phyloP scores from a whole-genome alignment of 2,113 vertebrate genomes.

The Paramormyrops kingsleyae region DNA sequence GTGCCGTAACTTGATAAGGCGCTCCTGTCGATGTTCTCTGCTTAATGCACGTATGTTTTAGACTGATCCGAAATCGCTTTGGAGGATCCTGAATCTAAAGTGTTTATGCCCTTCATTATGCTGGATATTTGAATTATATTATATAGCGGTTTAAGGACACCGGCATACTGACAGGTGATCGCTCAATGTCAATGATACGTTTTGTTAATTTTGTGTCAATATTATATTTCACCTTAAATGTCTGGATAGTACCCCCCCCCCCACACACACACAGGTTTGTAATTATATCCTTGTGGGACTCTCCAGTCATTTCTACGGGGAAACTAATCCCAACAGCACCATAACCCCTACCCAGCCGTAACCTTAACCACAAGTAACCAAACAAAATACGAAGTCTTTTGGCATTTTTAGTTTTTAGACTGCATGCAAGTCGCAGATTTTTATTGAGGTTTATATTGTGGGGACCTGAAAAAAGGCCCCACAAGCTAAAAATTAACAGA shows the following conservation, averaged over 20 bases:
- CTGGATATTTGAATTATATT: neutral
- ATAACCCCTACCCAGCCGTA: neutral
- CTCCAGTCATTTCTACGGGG: too few relatives aligned
- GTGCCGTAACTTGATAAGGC: neutral
- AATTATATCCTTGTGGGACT: neutral
- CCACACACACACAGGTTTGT: neutral
- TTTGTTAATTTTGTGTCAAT: neutral
- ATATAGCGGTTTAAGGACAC: neutral
- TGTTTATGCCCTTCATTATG: neutral
- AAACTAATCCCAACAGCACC: too few relatives aligned
- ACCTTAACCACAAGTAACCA: too few relatives aligned
- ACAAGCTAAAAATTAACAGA: too few relatives aligned
- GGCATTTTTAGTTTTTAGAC: too few relatives aligned
- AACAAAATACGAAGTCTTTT: too few relatives aligned
- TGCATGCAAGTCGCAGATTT: too few relatives aligned
- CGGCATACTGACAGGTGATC: neutral
- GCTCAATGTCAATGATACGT: neutral
- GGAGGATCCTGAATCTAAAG: neutral
- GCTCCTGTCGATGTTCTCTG: neutral
- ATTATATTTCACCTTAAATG: neutral
- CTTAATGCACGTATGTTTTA: neutral
- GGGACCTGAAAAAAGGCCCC: neutral
- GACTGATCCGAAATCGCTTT: neutral
- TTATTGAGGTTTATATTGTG: neutral
- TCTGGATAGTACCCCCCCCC: neutral